These are phyloP conservation scores for Drosophila asahinai DNA, from an alignment of 1,140 invertebrate genomes.

Conservation along the genomic window DNA sequence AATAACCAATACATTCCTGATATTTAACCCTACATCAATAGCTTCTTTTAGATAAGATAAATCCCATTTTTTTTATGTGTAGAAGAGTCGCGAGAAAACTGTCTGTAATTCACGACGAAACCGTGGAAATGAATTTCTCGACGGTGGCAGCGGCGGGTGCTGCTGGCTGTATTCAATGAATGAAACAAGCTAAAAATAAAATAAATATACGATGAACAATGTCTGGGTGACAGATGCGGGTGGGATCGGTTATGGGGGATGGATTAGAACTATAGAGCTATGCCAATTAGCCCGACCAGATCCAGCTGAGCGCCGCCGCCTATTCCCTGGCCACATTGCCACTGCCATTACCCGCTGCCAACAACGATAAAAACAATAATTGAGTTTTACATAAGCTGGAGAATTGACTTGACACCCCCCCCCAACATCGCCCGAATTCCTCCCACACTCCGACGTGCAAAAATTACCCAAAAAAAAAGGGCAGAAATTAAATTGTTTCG, in stretches of 20 bases:
- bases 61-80: conserved; percentile 4
- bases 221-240: conserved; percentile 54
- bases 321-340: conserved; percentile 9
- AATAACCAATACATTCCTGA: background rate
- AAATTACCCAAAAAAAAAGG: conserved; percentile 29
- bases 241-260: conserved; percentile 29
- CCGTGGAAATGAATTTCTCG: conserved; percentile 44
- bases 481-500: background rate
- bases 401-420: conserved; percentile 22
- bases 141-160: background rate
- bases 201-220: conserved; percentile 48
- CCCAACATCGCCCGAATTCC: background rate
- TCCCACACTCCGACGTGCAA: conserved; percentile 23
- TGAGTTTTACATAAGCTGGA: conserved; percentile 51
- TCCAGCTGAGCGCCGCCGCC: conserved; percentile 29
- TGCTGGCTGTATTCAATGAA: conserved; percentile 40
- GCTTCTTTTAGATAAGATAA: background rate
- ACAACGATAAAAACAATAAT: conserved; percentile 28
- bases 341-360: conserved; percentile 26
- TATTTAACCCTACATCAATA: too few species aligned
- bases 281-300: conserved; percentile 48
- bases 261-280: conserved; percentile 49
- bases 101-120: conserved; percentile 33
- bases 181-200: conserved; percentile 52
- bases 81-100: conserved; percentile 24